Evolutionary conservation across 2,888 invertebrate species (phyloP).

Genomic region (Philereme vetulata): DNA sequence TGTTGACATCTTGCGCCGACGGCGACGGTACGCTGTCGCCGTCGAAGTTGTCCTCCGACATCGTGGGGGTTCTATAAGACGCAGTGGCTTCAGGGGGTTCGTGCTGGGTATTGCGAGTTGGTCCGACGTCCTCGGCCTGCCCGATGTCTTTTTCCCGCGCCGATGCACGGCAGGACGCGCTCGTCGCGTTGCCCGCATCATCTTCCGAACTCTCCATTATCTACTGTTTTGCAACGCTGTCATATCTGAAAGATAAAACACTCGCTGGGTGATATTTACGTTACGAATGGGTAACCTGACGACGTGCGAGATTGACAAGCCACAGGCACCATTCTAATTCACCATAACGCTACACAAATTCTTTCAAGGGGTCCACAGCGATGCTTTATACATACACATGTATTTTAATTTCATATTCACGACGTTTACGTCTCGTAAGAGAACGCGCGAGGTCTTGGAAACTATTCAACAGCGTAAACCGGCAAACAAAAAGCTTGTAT

Average conservation of each 20-base stretch:
- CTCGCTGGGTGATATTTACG: constrained; percentile 80
- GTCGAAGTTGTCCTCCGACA: constrained; percentile 78
- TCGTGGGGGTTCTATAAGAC: constrained; percentile 66
- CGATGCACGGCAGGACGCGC: constrained; percentile 81
- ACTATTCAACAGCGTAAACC: constrained; percentile 82
- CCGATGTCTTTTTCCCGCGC: constrained; percentile 81
- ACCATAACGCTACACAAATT: constrained; percentile 81
- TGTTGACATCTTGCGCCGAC: constrained; percentile 74
- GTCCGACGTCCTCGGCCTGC: constrained; percentile 70
- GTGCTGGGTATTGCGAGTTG: constrained; percentile 67
- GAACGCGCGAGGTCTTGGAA: constrained; percentile 71
- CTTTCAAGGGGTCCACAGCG: constrained; percentile 78
- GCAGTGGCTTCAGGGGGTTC: constrained; percentile 63
- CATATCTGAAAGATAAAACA: constrained; percentile 82
- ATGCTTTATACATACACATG: constrained; percentile 81
- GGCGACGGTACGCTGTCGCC: constrained; percentile 78
- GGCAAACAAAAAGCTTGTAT: constrained; percentile 86
- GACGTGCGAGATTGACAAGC: constrained; percentile 82
- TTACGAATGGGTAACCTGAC: constrained; percentile 80
- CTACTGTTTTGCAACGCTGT: constrained; percentile 80
- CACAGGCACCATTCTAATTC: constrained; percentile 84
- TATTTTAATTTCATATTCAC: constrained; percentile 83
- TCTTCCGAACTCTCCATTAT: constrained; percentile 84
- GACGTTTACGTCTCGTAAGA: constrained; percentile 71
- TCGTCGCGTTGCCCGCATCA: constrained; percentile 82